Evolutionary conservation across 2,888 invertebrate genomes (phyloP).

Genomic region (Strigamia transsilvanica): DNA sequence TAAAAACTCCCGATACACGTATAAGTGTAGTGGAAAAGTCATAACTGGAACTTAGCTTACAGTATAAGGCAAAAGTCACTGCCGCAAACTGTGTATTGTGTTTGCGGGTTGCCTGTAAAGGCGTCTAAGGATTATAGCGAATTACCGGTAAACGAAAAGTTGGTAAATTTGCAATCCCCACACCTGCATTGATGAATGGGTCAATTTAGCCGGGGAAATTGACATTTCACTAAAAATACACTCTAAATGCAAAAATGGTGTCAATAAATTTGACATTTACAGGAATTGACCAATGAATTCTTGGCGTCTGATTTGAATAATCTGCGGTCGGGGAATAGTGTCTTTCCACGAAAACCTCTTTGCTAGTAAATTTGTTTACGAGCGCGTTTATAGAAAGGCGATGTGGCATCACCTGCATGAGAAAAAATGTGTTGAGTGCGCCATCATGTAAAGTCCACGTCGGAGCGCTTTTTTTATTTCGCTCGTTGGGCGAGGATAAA

Average conservation of each 20-base stretch:
- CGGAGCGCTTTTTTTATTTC: not conserved
- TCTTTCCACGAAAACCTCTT: not conserved
- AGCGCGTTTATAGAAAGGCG: not conserved
- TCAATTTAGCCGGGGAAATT: not conserved
- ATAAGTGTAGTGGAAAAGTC: too few relatives aligned
- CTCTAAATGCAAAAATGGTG: not conserved
- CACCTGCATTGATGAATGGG: not conserved
- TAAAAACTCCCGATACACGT: too few relatives aligned
- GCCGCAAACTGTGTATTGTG: too few relatives aligned
- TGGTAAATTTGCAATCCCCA: too few relatives aligned
- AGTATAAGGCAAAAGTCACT: too few relatives aligned
- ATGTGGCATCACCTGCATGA: conserved; percentile 7
- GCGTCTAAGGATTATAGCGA: too few relatives aligned
- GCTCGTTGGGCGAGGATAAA: conserved; percentile 16
- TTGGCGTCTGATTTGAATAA: not conserved
- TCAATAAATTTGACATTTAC: not conserved
- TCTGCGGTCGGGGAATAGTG: not conserved
- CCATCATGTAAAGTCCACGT: conserved; percentile 23
- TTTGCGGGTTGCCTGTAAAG: too few relatives aligned
- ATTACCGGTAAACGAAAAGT: too few relatives aligned
- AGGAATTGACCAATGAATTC: not conserved
- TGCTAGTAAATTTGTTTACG: conserved; percentile 11
- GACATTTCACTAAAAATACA: not conserved
- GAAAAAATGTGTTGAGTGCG: conserved; percentile 29
- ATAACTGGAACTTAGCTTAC: too few relatives aligned